These are phyloP conservation scores for Lochmaea capreae DNA, from an alignment of 2,888 invertebrate genomes.

Conservation along the genomic window DNA sequence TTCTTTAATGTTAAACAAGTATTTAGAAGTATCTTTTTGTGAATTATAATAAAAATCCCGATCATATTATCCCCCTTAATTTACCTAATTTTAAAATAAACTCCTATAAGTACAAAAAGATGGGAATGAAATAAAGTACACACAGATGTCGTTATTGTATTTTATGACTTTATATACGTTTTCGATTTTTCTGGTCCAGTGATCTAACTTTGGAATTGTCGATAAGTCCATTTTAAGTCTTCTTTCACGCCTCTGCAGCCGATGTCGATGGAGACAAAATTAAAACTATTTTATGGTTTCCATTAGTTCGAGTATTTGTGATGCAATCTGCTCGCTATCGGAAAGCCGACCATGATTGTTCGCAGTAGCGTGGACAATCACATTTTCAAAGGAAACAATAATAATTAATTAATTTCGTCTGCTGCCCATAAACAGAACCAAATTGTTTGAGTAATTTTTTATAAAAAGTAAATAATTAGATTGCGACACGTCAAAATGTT, in stretches of 20 bases:
- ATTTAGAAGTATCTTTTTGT: too few relatives aligned
- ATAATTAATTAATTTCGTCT: not conserved
- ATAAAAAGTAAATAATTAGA: too few relatives aligned
- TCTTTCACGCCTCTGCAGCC: slow-evolving; percentile 56
- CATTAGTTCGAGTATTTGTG: slow-evolving; percentile 61
- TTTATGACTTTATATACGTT: slow-evolving; percentile 3
- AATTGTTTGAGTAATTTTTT: too few relatives aligned
- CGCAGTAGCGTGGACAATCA: slow-evolving; percentile 16
- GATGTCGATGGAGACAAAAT: slow-evolving; percentile 58
- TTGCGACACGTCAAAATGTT: too few relatives aligned
- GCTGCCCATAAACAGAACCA: too few relatives aligned
- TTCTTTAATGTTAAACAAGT: too few relatives aligned
- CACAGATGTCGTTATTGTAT: not conserved
- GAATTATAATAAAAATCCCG: too few relatives aligned
- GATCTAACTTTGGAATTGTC: slow-evolving; percentile 44
- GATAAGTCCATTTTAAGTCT: slow-evolving; percentile 50
- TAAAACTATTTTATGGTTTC: slow-evolving; percentile 61
- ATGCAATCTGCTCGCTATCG: slow-evolving; percentile 59
- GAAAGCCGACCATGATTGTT: slow-evolving; percentile 50
- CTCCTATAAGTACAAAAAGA: too few relatives aligned
- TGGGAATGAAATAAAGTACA: too few relatives aligned
- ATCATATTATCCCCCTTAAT: too few relatives aligned
- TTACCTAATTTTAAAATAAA: too few relatives aligned
- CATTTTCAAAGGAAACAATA: not conserved
- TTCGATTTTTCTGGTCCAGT: slow-evolving; percentile 23